Evolutionary conservation across 2,797 vertebrate genomes (phyloP).

Genomic region (Clarias pachynema): DNA sequence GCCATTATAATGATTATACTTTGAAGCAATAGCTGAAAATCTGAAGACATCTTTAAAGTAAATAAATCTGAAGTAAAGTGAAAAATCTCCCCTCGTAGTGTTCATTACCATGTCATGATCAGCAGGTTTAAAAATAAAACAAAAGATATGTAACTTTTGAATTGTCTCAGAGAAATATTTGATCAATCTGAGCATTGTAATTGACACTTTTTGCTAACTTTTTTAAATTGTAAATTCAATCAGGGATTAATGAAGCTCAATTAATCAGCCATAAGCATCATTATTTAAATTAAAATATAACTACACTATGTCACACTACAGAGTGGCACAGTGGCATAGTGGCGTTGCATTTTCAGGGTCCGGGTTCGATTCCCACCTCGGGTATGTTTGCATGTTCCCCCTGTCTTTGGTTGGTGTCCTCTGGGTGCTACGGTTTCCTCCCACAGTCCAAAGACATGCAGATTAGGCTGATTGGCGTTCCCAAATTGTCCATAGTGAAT

Average conservation of each 20-base stretch:
- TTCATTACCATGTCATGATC: neutral
- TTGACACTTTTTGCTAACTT: neutral
- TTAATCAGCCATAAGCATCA: neutral
- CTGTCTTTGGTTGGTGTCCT: too few species aligned
- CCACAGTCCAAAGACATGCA: too few species aligned
- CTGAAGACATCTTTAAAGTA: neutral
- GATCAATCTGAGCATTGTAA: neutral
- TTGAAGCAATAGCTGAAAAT: too few species aligned
- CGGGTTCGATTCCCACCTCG: too few species aligned
- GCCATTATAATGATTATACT: too few species aligned
- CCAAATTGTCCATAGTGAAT: too few species aligned
- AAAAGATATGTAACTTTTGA: neutral
- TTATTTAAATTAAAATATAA: neutral
- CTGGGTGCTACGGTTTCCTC: too few species aligned
- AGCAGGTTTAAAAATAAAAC: neutral
- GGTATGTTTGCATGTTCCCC: too few species aligned
- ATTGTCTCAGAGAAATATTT: neutral
- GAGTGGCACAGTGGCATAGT: too few species aligned
- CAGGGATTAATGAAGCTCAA: neutral
- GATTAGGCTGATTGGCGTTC: too few species aligned
- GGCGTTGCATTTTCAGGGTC: too few species aligned
- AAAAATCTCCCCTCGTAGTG: neutral
- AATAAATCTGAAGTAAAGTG: neutral
- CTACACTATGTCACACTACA: neutral
- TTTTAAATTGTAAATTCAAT: neutral